Percentiles rank a stretch among this genome's conserved stretches.
Evolutionary conservation across 2,888 invertebrate genomes (phyloP).

Genomic region (Drosophila quinaria): DNA sequence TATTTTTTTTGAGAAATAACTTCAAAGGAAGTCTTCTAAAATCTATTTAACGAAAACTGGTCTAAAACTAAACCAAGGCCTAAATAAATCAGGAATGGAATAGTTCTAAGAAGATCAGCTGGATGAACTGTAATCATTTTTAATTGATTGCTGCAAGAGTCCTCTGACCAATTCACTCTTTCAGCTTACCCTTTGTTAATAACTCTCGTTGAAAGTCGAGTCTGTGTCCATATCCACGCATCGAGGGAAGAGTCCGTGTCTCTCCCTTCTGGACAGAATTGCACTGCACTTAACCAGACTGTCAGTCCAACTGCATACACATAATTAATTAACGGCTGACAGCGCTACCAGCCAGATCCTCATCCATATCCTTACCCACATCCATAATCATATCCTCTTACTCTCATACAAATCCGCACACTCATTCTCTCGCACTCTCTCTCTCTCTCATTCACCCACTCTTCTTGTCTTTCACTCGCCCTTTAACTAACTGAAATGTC

Average conservation of each 20-base stretch:
- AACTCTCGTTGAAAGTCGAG: conserved; percentile 33
- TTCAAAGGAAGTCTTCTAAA: too few species aligned
- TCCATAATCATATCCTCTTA: conserved; percentile 1
- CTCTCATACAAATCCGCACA: not conserved
- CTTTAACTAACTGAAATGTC: conserved; percentile 76
- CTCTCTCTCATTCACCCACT: not conserved
- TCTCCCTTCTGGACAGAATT: conserved; percentile 21
- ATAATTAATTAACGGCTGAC: conserved; percentile 77
- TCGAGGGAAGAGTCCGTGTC: conserved; percentile 16
- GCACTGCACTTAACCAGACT: conserved; percentile 64
- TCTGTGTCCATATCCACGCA: conserved; percentile 7
- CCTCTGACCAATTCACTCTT: conserved; percentile 5
- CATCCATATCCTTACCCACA: conserved; percentile 12
- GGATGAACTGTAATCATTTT: not conserved
- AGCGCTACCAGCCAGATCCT: conserved; percentile 45
- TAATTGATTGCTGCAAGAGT: conserved; percentile 11
- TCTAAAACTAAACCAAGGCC: too few species aligned
- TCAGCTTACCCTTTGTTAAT: conserved; percentile 46
- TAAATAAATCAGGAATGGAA: too few species aligned
- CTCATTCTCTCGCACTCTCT: not conserved
- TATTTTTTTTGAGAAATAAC: too few species aligned
- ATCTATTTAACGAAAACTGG: too few species aligned
- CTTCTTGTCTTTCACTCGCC: conserved; percentile 24
- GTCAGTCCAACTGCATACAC: conserved; percentile 74
- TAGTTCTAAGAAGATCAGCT: not conserved